Evolutionary conservation across 2,888 invertebrate genomes (phyloP), one percentile per base, ranked within the genome.

Genomic region (Exocentrus adspersus): DNA sequence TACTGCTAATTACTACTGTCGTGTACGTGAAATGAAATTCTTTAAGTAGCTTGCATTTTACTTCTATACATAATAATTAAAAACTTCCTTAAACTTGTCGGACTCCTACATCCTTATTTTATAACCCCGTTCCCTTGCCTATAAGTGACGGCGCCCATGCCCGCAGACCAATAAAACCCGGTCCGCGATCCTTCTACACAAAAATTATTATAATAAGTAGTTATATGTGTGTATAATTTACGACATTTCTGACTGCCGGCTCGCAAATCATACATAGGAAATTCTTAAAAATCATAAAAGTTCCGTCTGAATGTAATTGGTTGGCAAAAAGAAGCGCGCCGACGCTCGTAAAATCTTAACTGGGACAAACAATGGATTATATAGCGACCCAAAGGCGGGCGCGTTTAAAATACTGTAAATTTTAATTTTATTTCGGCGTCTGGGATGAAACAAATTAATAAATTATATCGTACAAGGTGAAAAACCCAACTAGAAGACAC

Each of bases 161-260:
- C 12, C 2, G 69, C n/a, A 74, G 72, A 75, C 71, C 76, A 71
- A 76, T 76, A 77, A 77, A 76, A 74, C 46, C 58, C 67, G 64
- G 69, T 70, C 69, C 65, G 70, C 62, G 48, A n/a, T n/a, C n/a
- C 37, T 57, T 51, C 57, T 37, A 56, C 32, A 57, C 76, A 75
- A 75, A 37, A 77, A 78, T 77, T 71, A 77, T 78, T 78, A 74
- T 77, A 76, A 77, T 77, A 75, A 77, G 73, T 72, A 75, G 75
- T 76, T 71, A 72, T 73, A 67, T 70, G 46, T 57, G 57, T 46
- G 65, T 60, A 75, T 75, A 75, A 76, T 77, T 77, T 77, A 77
- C 66, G 75, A 68, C 66, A 28, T 54, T 28, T 54, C 43, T 28
- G 60, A 52, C 45, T 60, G 63, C 59, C 63, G 63, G 37, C 71